A percentile compares a stretch with the other conserved stretches of the same genome.
Evolutionary conservation across 2,113 vertebrate species (phyloP).

Genomic region (Gobio gobio): DNA sequence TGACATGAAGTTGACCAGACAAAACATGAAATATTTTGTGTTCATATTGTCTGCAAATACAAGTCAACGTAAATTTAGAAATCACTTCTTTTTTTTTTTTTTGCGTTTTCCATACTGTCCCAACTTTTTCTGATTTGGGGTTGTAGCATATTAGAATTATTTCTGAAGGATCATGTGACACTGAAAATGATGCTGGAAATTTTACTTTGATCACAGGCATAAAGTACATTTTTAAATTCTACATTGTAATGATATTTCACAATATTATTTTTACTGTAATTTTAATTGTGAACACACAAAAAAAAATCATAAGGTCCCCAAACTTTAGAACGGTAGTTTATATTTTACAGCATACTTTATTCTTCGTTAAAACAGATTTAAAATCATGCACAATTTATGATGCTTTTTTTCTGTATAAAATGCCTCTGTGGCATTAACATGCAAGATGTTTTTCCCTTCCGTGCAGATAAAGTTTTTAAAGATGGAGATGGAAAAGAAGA

Average conservation of each 20-base stretch:
- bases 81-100: no score
- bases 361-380: not conserved
- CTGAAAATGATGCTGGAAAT: no score
- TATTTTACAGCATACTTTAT: not conserved
- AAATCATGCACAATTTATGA: not conserved
- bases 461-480: conserved; percentile 93
- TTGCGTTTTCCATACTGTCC: no score
- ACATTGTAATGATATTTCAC: not conserved
- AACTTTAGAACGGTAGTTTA: not conserved
- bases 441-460: not conserved
- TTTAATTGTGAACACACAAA: not conserved
- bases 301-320: not conserved
- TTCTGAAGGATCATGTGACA: no score
- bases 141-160: no score
- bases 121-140: no score
- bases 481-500: conserved; percentile 97
- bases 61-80: no score
- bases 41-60: no score
- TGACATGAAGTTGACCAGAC: no score
- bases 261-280: not conserved
- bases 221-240: no score
- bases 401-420: not conserved
- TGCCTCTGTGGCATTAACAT: not conserved
- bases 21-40: no score
- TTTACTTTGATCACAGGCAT: no score